phyloP scores from a whole-genome alignment of 2,888 invertebrate species.

The Drosophila eohydei region DNA sequence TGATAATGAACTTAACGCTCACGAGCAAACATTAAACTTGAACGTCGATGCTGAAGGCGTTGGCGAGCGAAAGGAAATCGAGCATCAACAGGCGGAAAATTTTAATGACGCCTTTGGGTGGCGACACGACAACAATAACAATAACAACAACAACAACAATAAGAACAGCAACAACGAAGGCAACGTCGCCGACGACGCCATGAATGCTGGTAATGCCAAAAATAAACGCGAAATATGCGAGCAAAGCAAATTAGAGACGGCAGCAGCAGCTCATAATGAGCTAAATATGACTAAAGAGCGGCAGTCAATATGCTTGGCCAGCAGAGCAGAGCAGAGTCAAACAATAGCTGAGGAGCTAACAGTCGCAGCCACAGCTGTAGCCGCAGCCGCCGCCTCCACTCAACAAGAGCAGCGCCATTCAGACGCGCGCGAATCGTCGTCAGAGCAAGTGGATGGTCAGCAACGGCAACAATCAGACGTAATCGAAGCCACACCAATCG shows the following conservation, averaged over 20 bases:
- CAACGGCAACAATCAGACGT: constrained; percentile 46
- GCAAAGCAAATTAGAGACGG: constrained; percentile 69
- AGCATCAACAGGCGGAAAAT: constrained; percentile 77
- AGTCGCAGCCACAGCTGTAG: background rate
- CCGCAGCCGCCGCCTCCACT: constrained; percentile 4
- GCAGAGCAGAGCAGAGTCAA: constrained; percentile 55
- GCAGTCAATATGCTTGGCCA: constrained; percentile 71
- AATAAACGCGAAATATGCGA: constrained; percentile 75
- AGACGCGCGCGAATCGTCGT: constrained; percentile 82
- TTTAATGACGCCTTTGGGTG: constrained; percentile 77
- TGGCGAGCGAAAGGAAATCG: constrained; percentile 69
- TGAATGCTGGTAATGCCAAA: constrained; percentile 67
- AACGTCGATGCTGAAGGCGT: constrained; percentile 56
- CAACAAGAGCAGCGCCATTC: constrained; percentile 51
- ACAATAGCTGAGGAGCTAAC: constrained; percentile 48
- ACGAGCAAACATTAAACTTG: constrained; percentile 69
- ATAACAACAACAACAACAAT: constrained; percentile 10
- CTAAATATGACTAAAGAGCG: constrained; percentile 74
- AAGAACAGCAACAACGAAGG: constrained; percentile 21
- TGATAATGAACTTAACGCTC: constrained; percentile 75
- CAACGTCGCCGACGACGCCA: constrained; percentile 61
- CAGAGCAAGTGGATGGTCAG: constrained; percentile 77
- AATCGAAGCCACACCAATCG: constrained; percentile 33
- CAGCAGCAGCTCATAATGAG: constrained; percentile 60
- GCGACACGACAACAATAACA: constrained; percentile 43